Base-by-base conservation (phyloP, 2,888 invertebrate species). In the Ophioninae sp. region DNA sequence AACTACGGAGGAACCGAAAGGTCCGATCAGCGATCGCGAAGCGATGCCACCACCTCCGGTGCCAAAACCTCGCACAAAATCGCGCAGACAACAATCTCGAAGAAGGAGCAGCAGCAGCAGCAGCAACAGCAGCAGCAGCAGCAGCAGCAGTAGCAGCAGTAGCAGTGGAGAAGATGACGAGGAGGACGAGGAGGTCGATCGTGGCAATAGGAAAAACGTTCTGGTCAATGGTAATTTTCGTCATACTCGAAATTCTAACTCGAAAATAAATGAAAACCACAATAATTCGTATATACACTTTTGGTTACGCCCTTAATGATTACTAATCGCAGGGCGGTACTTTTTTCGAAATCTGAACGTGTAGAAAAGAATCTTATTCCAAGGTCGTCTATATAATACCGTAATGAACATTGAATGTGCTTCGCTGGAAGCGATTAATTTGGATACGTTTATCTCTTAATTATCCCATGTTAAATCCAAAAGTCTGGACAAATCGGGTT, bases 41-140 rank as follows among this genome's bases (percentile, higher is more conserved):
- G 88, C 84, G 20, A 93, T 93, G 92, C 92, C 92, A 69, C 92
- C 92, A 10, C 92, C 92, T 2, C 80, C 85, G 0, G 78, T 75
- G 23, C 87, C 88, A 1, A 83, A 83, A 41, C 83, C 83, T 0
- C 85, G 84, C 13, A 84, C 83, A 73, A 76, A 79, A 20, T 76
- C 69, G 76, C 30, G 67, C 0, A 44, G 44, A 23, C 37, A 10
- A 56, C 75, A 78, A 63, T 71, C 41, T 13, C 41, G 69, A 61
- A 85, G 65, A 71, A 81, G 30, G 20, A 64, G 59, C 17, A 81
- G 79, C 59, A 81, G 71, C 61, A 87, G 86, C 0, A 86, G 86
- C 5, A 85, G 84, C 1, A n/a, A n/a, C 61, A 87, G 86, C 0
- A 86, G 86, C 5, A 85, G 84, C 1, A 85, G 65, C 68, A 81